Evolutionary conservation across 2,113 vertebrate species (phyloP).

Genomic region (Ochotona princeps): DNA sequence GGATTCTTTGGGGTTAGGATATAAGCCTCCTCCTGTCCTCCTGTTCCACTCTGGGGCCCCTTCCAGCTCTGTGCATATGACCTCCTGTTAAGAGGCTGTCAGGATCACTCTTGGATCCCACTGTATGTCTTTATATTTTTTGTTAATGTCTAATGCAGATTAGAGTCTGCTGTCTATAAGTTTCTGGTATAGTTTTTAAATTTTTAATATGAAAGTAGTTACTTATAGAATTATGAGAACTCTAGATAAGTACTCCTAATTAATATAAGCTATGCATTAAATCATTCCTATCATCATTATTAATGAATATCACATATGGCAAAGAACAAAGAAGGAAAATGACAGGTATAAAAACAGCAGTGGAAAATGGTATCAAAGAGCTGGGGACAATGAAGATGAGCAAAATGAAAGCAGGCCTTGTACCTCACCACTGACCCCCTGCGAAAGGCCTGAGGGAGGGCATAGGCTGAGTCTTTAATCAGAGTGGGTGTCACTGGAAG

Average conservation of each 20-base stretch:
- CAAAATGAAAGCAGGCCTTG: background rate
- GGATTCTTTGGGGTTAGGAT: too few species aligned
- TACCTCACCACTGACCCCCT: background rate
- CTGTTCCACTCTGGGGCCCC: too few species aligned
- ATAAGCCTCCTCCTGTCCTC: too few species aligned
- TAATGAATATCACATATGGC: background rate
- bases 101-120: too few species aligned
- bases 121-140: too few species aligned
- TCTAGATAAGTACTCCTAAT: background rate
- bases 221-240: background rate
- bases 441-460: background rate
- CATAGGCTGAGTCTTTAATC: too few species aligned
- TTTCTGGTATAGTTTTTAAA: background rate
- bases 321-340: background rate
- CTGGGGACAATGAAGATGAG: background rate
- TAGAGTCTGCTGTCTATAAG: too few species aligned
- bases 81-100: too few species aligned
- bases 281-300: background rate
- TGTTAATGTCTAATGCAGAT: too few species aligned
- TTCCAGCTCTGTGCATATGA: too few species aligned
- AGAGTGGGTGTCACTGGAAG: background rate
- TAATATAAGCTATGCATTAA: background rate
- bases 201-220: constrained; percentile 30
- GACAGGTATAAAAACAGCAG: background rate
- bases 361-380: background rate